Evolutionary conservation across 2,888 invertebrate species (phyloP), one percentile per base, ranked within the genome.

Genomic region (Drosophila diplacantha): DNA sequence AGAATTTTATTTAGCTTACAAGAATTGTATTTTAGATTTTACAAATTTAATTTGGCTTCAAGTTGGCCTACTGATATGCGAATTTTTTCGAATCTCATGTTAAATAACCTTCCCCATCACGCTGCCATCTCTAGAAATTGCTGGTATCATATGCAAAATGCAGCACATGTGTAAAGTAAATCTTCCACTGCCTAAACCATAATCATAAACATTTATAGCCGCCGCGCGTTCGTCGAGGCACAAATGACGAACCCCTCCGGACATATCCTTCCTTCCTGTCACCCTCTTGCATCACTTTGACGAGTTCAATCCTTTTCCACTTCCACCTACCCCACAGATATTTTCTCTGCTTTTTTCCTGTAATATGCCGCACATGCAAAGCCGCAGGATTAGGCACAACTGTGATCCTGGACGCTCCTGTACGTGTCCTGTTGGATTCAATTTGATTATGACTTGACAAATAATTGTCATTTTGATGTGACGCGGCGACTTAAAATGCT

Each of bases 131-230:
- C 75, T 75, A 64, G 9, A 16, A n/a, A 4, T 18, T 12, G 35
- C 24, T 49, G 74, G 58, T 54, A 67, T 67, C 64, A 53, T 66
- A 59, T 66, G 68, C 68, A 65, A 81, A 80, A 71, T 84, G 84
- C 84, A 84, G 81, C 80, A 80, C 80, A 80, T 80, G 80, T 80
- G 80, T 61, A 60, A 77, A 83, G 84, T 82, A 81, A 81, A 81
- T 81, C 81, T 81, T 83, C 69, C 70, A 78, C 73, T 52, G 76
- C 60, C 79, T 71, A 79, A 71, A 69, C 81, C 85, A 87, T 87
- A 87, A 87, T 86, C 88, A 86, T 87, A 87, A 87, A 87, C 87
- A 87, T 87, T 87, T 87, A 87, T 86, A 86, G 82, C 69, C 71
- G 58, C 69, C 79, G 83, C 79, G 83, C 76, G 76, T 74, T 74